Evolutionary conservation across 2,888 invertebrate species (phyloP).

Genomic region (Eupithecia subumbrata): DNA sequence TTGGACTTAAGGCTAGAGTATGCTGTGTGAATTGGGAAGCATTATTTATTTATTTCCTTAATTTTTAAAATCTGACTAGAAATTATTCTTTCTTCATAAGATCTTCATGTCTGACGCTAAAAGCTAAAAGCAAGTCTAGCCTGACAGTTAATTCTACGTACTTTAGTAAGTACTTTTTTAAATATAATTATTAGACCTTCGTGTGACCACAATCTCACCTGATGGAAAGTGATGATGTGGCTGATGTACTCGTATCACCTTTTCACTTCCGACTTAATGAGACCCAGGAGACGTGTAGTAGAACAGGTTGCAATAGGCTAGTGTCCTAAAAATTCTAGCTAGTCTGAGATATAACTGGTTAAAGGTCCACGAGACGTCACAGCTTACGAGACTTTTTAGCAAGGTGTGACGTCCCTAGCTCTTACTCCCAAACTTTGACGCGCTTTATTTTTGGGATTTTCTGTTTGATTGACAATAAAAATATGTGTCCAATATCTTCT

Average conservation of each 20-base stretch:
- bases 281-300: background rate
- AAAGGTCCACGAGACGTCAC: too few relatives aligned
- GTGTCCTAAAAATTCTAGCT: too few relatives aligned
- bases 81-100: background rate
- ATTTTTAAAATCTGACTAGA: background rate
- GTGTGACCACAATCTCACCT: background rate
- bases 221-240: background rate
- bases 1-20: background rate
- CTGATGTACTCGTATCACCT: background rate
- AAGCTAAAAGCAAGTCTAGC: background rate
- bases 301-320: background rate
- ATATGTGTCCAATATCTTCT: too few relatives aligned
- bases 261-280: background rate
- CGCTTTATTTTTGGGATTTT: too few relatives aligned
- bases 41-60: background rate
- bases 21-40: background rate
- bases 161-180: background rate
- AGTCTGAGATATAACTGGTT: too few relatives aligned
- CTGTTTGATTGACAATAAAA: too few relatives aligned
- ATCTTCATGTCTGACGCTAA: background rate
- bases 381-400: too few relatives aligned
- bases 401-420: too few relatives aligned
- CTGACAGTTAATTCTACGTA: background rate
- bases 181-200: background rate
- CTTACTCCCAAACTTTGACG: too few relatives aligned